Evolutionary conservation across 2,113 vertebrate genomes (phyloP).

Genomic region (Gallinago jamesoni): DNA sequence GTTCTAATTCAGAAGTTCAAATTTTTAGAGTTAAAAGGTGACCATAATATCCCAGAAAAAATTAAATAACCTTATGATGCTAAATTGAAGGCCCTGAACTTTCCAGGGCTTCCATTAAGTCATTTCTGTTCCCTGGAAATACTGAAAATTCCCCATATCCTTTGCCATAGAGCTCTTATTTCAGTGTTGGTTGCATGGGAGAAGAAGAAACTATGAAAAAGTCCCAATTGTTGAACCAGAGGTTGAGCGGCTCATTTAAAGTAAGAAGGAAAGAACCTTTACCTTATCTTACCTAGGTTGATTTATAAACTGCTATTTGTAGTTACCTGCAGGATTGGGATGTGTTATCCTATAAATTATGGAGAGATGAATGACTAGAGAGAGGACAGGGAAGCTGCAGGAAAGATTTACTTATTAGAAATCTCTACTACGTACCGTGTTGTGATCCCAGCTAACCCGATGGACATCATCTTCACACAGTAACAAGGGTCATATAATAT

Average conservation of each 20-base stretch:
- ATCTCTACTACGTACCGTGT: not conserved
- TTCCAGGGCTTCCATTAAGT: not conserved
- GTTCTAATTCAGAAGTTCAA: not conserved
- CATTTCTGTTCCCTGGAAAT: not conserved
- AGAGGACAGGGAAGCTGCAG: not conserved
- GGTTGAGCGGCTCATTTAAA: not conserved
- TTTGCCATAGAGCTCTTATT: not conserved
- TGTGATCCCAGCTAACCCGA: not conserved
- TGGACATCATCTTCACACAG: not conserved
- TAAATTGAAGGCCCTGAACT: not conserved
- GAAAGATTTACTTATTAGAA: not conserved
- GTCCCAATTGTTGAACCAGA: not conserved
- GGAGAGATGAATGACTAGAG: not conserved
- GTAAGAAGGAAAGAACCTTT: not conserved
- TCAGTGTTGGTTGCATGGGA: not conserved
- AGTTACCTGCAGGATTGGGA: not conserved
- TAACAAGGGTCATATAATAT: not conserved
- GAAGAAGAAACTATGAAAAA: not conserved
- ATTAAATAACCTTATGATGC: not conserved
- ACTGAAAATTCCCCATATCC: not conserved
- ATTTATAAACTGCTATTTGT: not conserved
- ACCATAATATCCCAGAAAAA: not conserved
- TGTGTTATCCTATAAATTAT: not conserved
- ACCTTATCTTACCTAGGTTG: not conserved
- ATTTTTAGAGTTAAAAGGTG: not conserved